These are phyloP conservation scores for Hystrix cristata DNA, from an alignment of 2,113 vertebrate genomes.

Conservation along the genomic window DNA sequence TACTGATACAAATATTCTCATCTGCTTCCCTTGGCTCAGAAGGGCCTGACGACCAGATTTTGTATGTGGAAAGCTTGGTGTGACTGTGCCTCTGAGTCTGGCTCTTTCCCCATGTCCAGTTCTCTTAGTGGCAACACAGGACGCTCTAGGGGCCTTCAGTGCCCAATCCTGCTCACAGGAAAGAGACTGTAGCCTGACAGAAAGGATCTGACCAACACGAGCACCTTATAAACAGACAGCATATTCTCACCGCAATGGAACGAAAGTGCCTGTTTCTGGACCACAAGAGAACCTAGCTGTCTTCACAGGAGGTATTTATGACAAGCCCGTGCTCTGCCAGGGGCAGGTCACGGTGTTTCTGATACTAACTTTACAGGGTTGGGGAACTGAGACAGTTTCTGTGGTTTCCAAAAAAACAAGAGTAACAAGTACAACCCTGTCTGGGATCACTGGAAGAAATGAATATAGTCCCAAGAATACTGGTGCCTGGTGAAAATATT, in stretches of 20 bases:
- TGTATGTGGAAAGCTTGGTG: neutral
- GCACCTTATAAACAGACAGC: neutral
- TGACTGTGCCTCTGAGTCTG: neutral
- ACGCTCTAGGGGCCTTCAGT: neutral
- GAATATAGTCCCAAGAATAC: neutral
- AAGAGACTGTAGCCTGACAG: neutral
- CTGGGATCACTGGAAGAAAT: neutral
- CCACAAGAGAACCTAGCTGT: neutral
- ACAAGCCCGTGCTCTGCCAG: neutral
- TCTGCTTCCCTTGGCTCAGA: neutral
- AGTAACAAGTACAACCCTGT: neutral
- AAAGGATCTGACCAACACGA: neutral
- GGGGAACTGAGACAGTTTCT: neutral
- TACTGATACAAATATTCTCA: neutral
- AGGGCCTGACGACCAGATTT: neutral
- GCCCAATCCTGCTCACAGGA: neutral
- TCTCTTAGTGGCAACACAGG: neutral
- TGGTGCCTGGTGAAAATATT: neutral
- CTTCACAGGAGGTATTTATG: neutral
- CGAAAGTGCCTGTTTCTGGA: neutral
- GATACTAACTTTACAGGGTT: neutral
- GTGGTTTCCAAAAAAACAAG: neutral
- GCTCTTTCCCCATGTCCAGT: neutral
- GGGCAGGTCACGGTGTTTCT: neutral
- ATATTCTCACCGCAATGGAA: neutral